phyloP scores from a whole-genome alignment of 2,888 invertebrate genomes.

The Phymatocera aterrima region DNA sequence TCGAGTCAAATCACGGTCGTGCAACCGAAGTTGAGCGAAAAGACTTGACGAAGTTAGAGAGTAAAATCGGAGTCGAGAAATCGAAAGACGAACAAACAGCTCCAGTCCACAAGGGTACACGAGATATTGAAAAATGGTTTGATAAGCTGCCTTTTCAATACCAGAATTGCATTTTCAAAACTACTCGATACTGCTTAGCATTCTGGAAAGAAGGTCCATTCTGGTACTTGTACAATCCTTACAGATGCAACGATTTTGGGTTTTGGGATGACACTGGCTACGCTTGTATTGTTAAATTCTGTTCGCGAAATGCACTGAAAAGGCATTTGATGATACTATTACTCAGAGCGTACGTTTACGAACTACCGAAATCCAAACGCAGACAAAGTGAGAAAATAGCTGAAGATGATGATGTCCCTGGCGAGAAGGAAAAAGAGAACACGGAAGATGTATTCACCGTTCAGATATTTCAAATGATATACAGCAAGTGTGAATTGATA shows the following conservation, averaged over 20 bases:
- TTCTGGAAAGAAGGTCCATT: conserved; percentile 68
- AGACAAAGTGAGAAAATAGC: neutral
- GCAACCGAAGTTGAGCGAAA: conserved; percentile 53
- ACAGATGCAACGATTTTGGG: conserved; percentile 66
- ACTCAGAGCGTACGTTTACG: conserved; percentile 62
- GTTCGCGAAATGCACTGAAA: conserved; percentile 60
- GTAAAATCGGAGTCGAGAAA: conserved; percentile 60
- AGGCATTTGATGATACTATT: conserved; percentile 67
- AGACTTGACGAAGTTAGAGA: conserved; percentile 59
- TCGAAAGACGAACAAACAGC: conserved; percentile 46
- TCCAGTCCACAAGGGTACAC: conserved; percentile 55
- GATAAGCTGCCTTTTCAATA: conserved; percentile 57
- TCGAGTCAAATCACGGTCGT: conserved; percentile 54
- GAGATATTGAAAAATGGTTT: conserved; percentile 63
- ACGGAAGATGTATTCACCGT: conserved; percentile 53
- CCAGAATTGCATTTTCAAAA: conserved; percentile 65
- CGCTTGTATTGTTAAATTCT: conserved; percentile 67
- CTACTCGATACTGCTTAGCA: conserved; percentile 62
- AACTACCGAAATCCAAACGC: neutral
- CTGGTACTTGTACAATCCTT: conserved; percentile 70
- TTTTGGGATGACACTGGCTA: conserved; percentile 63
- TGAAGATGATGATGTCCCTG: neutral
- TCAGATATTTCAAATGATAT: conserved; percentile 63
- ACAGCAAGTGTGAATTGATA: conserved; percentile 64
- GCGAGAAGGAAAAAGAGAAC: neutral